Evolutionary conservation across 2,888 invertebrate species (phyloP).

Genomic region (Leptopilina myrica): DNA sequence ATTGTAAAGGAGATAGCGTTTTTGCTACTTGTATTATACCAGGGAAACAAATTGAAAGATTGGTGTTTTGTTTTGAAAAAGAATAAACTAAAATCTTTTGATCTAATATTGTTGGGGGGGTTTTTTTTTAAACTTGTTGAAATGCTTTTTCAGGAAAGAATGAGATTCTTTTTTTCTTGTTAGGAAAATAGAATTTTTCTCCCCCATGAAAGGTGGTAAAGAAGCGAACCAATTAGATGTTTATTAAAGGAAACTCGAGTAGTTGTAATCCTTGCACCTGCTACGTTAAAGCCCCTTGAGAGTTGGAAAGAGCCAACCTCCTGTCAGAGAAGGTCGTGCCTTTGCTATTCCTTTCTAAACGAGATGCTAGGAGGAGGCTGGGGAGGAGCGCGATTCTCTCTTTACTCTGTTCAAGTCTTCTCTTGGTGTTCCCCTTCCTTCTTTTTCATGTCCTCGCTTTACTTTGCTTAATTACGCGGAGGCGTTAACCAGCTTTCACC

Average conservation of each 20-base stretch:
- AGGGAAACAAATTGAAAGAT: conserved; percentile 7
- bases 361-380: conserved; percentile 62
- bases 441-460: conserved; percentile 59
- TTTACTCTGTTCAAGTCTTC: conserved; percentile 50
- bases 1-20: background rate
- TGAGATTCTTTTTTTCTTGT: background rate
- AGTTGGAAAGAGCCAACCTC: conserved; percentile 38
- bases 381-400: conserved; percentile 63
- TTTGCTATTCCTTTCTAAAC: conserved; percentile 51
- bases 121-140: too few relatives aligned
- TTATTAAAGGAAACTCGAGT: conserved; percentile 40
- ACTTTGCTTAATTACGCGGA: conserved; percentile 74
- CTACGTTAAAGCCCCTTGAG: conserved; percentile 29
- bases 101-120: too few relatives aligned
- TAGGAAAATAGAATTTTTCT: conserved; percentile 14
- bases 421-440: conserved; percentile 45
- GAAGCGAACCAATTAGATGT: conserved; percentile 35
- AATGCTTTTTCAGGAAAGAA: background rate
- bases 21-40: background rate
- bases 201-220: conserved; percentile 6
- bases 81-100: background rate
- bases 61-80: background rate
- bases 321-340: conserved; percentile 52
- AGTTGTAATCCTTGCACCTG: conserved; percentile 40
- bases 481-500: conserved; percentile 74